A percentile compares a stretch with the other conserved stretches of the same genome.
These are phyloP conservation scores for Drosophila phalerata DNA, from an alignment of 2,888 invertebrate species.

Conservation along the genomic window DNA sequence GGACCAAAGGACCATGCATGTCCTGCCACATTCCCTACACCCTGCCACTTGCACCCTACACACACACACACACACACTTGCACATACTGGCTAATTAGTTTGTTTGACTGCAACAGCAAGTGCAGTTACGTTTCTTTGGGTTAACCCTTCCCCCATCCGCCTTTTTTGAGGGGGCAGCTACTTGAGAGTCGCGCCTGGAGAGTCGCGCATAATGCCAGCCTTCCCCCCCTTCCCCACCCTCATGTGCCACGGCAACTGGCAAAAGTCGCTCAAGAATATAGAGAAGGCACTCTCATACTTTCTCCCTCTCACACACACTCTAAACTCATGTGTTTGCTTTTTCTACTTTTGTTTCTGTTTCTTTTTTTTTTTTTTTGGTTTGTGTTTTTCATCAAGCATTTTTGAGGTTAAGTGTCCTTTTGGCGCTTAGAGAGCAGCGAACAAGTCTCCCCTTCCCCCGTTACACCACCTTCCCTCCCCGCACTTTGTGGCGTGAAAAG, in stretches of 20 bases:
- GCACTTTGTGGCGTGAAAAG: constrained; percentile 68
- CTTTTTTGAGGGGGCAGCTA: constrained; percentile 49
- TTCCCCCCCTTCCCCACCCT: constrained; percentile 3
- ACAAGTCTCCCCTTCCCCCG: constrained; percentile 3
- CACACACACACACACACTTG: constrained; percentile 17
- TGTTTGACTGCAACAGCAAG: constrained; percentile 59
- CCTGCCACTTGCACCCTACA: constrained; percentile 21
- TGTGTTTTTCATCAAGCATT: constrained; percentile 72
- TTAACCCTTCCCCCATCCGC: constrained; percentile 19
- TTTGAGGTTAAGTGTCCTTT: constrained; percentile 82
- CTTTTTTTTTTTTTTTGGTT: constrained; percentile 38
- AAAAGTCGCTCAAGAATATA: constrained; percentile 80
- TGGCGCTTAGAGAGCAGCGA: constrained; percentile 67
- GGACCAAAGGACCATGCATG: constrained; percentile 50
- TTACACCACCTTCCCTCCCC: constrained; percentile 7
- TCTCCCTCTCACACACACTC: constrained; percentile 15
- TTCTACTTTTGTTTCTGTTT: constrained; percentile 28
- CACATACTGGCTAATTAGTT: constrained; percentile 73
- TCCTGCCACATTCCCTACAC: constrained; percentile 18
- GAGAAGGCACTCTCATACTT: constrained; percentile 48
- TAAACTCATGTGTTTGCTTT: constrained; percentile 43
- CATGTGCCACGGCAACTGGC: constrained; percentile 35
- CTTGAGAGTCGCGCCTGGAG: constrained; percentile 69
- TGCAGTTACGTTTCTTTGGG: constrained; percentile 61
- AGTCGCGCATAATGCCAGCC: constrained; percentile 68